Percentiles rank a stretch among this genome's conserved stretches.
Conservation (phyloP, 2,113 vertebrate genomes). For the Poecilia latipinna region DNA sequence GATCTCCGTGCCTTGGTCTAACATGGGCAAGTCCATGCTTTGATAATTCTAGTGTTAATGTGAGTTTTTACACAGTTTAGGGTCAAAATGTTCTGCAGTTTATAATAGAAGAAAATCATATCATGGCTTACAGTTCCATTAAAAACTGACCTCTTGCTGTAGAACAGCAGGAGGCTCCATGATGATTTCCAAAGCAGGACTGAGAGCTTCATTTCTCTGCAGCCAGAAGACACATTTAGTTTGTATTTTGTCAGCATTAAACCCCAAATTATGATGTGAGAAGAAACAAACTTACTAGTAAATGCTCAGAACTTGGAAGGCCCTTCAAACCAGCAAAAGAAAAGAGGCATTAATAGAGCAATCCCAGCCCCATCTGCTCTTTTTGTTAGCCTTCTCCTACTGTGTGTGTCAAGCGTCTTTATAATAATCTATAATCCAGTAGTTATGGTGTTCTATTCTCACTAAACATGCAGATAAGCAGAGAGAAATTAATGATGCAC, state of each 20-base stretch:
- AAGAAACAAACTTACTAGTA: slow-evolving; percentile 82
- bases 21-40: slow-evolving; percentile 84
- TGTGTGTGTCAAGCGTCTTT: neutral
- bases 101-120: neutral
- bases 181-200: slow-evolving; percentile 83
- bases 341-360: slow-evolving; percentile 10
- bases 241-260: neutral
- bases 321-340: slow-evolving; percentile 77
- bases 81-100: neutral
- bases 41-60: slow-evolving; percentile 77
- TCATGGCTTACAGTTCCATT: neutral
- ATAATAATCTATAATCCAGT: slow-evolving; percentile 2
- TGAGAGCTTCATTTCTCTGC: slow-evolving; percentile 82
- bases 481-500: slow-evolving; percentile 6
- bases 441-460: slow-evolving; percentile 6
- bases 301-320: slow-evolving; percentile 70
- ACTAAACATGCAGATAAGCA: slow-evolving; percentile 19
- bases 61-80: neutral
- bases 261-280: neutral
- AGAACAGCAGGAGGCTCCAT: slow-evolving; percentile 78
- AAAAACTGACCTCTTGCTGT: slow-evolving; percentile 83
- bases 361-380: neutral
- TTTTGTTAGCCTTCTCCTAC: neutral
- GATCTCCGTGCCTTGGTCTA: slow-evolving; percentile 92
- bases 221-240: slow-evolving; percentile 20